phyloP scores from a whole-genome alignment of 2,888 invertebrate species.

The Callyntrura guangdongensis region DNA sequence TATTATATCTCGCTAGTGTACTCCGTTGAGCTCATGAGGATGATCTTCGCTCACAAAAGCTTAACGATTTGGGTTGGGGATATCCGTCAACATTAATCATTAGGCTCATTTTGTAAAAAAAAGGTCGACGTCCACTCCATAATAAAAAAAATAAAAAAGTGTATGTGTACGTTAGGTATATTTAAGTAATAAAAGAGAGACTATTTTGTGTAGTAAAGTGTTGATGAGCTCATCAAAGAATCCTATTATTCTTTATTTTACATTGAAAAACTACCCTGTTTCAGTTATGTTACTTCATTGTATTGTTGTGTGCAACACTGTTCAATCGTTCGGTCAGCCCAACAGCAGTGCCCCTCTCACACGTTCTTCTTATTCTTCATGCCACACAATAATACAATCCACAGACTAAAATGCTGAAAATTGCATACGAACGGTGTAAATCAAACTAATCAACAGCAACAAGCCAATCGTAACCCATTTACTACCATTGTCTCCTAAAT shows the following conservation, averaged over 20 bases:
- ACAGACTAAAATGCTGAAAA: not conserved
- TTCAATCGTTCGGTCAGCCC: not conserved
- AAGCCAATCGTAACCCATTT: too few relatives aligned
- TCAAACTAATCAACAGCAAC: not conserved
- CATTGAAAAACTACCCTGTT: not conserved
- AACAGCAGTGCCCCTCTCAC: not conserved
- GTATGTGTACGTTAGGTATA: not conserved
- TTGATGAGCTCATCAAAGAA: slow-evolving; percentile 33
- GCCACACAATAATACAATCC: not conserved
- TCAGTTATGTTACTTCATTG: slow-evolving; percentile 7
- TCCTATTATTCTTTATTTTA: not conserved
- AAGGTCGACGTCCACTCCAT: slow-evolving; percentile 22
- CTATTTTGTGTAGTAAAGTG: slow-evolving; percentile 19
- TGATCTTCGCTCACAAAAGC: slow-evolving; percentile 2
- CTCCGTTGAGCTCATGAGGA: not conserved
- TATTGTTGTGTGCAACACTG: not conserved
- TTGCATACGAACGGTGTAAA: not conserved
- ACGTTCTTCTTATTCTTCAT: not conserved
- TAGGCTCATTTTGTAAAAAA: slow-evolving; percentile 27
- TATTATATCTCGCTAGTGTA: not conserved
- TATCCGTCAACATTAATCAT: slow-evolving; percentile 32
- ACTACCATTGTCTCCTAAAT: slow-evolving; percentile 17
- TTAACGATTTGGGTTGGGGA: slow-evolving; percentile 19
- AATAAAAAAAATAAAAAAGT: slow-evolving; percentile 6
- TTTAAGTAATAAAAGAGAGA: too few relatives aligned